These are phyloP conservation scores for Coregonus sp. DNA, from an alignment of 2,797 vertebrate genomes.

Conservation along the genomic window DNA sequence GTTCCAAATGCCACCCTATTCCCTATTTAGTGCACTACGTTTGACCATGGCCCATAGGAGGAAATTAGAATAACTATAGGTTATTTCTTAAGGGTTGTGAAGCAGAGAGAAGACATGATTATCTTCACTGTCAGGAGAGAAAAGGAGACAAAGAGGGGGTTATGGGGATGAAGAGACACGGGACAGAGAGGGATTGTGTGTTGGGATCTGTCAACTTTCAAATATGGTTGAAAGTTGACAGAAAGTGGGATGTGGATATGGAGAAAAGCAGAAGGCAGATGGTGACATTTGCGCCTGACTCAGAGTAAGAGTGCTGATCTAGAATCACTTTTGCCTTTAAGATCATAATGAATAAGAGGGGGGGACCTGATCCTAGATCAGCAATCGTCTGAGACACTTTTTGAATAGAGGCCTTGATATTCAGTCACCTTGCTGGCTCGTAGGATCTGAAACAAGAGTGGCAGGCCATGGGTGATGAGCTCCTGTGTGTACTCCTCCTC, in stretches of 20 bases:
- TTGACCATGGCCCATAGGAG: not conserved
- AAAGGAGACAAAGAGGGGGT: not conserved
- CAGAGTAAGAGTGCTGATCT: not conserved
- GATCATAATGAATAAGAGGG: not conserved
- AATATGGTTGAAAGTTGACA: not conserved
- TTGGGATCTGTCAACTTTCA: not conserved
- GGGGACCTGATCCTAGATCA: too few species aligned
- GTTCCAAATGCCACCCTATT: not conserved
- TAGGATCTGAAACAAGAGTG: slow-evolving; percentile 96
- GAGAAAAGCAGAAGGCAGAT: not conserved
- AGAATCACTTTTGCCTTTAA: not conserved
- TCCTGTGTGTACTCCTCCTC: slow-evolving; percentile 96
- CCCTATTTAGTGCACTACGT: not conserved
- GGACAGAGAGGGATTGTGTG: not conserved
- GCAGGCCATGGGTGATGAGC: slow-evolving; percentile 91
- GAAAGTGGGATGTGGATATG: not conserved
- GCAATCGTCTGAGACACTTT: not conserved
- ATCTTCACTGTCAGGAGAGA: not conserved
- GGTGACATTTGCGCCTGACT: not conserved
- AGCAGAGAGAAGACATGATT: not conserved
- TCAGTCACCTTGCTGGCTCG: slow-evolving; percentile 90
- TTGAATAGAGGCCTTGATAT: not conserved
- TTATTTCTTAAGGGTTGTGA: not conserved
- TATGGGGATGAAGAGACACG: not conserved
- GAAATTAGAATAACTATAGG: not conserved